Conservation (phyloP, 2,113 vertebrate species). For the Rhinogobius similis region DNA sequence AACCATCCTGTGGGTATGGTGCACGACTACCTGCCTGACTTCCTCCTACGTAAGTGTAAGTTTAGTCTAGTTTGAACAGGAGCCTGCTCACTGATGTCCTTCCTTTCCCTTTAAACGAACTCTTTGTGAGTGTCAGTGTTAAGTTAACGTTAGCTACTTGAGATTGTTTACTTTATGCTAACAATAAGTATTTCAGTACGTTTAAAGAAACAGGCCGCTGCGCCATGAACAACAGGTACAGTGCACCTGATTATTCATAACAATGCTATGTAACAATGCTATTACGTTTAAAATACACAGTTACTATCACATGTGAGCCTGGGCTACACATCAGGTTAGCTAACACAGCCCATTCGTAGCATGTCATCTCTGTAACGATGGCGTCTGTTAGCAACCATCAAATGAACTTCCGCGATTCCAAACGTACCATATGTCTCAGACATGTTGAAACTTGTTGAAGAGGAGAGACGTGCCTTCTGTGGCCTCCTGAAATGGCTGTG, state of each 20-base stretch:
- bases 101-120: conserved; percentile 2
- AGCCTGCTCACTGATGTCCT: not conserved
- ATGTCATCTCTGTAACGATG: conserved; percentile 6
- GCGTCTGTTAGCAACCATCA: conserved; percentile 20
- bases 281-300: not conserved
- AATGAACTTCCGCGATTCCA: conserved; percentile 2
- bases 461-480: conserved; percentile 28
- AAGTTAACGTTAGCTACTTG: not conserved
- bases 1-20: not conserved
- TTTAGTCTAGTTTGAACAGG: not conserved
- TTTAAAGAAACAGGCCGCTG: conserved; percentile 12
- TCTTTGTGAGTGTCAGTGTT: conserved; percentile 26
- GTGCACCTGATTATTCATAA: rapidly evolving
- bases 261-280: not conserved
- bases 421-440: conserved; percentile 83
- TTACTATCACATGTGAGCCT: conserved; percentile 15
- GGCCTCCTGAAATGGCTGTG: conserved; percentile 18
- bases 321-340: conserved; percentile 24
- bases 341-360: conserved; percentile 38
- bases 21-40: conserved; percentile 7
- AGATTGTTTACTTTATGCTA: conserved; percentile 47
- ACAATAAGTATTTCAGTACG: not conserved
- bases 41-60: conserved; percentile 24
- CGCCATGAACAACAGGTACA: not conserved
- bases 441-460: conserved; percentile 72